Evolutionary conservation across 2,113 vertebrate genomes (phyloP).

Genomic region (Lycocorax pyrrhopterus): DNA sequence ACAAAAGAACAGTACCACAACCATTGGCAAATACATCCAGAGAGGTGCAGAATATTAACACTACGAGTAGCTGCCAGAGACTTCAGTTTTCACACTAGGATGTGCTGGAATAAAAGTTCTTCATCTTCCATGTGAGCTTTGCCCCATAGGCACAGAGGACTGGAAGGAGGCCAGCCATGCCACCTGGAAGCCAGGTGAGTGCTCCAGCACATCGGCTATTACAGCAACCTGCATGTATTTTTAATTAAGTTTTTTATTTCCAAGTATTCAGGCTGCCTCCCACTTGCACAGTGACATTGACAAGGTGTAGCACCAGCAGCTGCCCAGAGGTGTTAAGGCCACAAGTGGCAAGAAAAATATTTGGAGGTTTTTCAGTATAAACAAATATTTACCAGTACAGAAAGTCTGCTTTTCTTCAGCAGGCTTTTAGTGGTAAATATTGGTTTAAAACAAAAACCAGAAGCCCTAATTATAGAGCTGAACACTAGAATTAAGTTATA

Average conservation of each 20-base stretch:
- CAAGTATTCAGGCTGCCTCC: neutral
- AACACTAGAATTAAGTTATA: conserved; percentile 46
- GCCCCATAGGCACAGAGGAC: neutral
- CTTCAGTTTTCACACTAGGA: neutral
- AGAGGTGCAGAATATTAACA: neutral
- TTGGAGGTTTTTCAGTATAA: conserved; percentile 54
- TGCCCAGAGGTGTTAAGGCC: conserved; percentile 12
- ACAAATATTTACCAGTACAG: conserved; percentile 62
- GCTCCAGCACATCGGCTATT: neutral
- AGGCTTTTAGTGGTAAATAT: conserved; percentile 54
- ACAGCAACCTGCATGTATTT: neutral
- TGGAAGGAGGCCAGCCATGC: neutral
- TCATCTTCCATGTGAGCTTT: neutral
- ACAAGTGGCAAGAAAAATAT: conserved; percentile 29
- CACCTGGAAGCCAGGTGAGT: neutral
- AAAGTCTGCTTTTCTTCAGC: conserved; percentile 54
- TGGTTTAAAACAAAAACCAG: conserved; percentile 47
- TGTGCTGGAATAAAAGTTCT: neutral
- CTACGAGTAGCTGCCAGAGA: rapidly evolving
- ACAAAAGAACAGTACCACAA: neutral
- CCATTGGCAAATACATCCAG: neutral
- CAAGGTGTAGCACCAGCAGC: conserved; percentile 14
- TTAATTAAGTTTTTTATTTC: neutral
- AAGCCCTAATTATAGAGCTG: conserved; percentile 62
- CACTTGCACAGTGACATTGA: neutral